Conservation (phyloP, 2,797 vertebrate genomes). For the Bradypodion pumilum region DNA sequence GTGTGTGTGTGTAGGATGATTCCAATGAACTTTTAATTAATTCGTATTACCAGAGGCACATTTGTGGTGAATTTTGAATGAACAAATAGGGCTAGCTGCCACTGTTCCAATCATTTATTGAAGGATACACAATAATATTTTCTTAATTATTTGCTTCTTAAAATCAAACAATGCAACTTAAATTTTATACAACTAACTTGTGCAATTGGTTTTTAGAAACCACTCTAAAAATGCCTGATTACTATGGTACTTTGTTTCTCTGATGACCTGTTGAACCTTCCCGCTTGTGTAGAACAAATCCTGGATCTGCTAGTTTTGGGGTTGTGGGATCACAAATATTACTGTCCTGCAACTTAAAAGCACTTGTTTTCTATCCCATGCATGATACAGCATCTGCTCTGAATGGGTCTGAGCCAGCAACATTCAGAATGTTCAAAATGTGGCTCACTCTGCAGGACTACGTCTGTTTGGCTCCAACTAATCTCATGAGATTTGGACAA, state of each 20-base stretch:
- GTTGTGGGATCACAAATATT: background rate
- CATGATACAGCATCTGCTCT: background rate
- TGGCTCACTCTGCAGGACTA: background rate
- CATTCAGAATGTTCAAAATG: background rate
- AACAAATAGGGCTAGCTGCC: background rate
- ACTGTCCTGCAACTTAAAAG: background rate
- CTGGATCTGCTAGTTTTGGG: background rate
- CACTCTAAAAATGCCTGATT: background rate
- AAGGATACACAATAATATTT: background rate
- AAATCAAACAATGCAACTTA: constrained; percentile 13
- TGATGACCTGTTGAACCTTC: too few species aligned
- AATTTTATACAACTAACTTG: background rate
- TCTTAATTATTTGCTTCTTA: constrained; percentile 6
- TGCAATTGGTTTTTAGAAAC: background rate
- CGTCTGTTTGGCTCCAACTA: background rate
- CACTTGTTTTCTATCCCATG: background rate
- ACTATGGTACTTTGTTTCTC: background rate
- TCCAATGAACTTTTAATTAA: background rate
- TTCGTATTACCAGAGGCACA: background rate
- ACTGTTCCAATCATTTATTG: background rate
- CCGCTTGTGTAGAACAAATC: background rate
- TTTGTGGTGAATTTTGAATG: background rate
- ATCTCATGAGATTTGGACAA: background rate
- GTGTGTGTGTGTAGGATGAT: too few species aligned
- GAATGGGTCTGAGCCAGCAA: background rate